phyloP scores from a whole-genome alignment of 2,113 vertebrate species.

The Aldabrachelys gigantea region DNA sequence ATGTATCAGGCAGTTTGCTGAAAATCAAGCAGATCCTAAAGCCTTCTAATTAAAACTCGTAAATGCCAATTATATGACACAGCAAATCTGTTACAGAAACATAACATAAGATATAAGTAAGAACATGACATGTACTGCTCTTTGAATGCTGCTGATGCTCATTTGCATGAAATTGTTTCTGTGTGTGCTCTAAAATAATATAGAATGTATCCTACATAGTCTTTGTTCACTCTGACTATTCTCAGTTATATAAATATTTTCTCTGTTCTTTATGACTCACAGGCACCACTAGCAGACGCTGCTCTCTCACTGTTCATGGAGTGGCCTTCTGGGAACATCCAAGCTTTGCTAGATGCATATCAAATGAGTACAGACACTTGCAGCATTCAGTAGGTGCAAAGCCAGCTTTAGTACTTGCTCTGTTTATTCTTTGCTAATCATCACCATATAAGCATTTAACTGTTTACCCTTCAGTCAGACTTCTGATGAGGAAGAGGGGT shows the following conservation, averaged over 20 bases:
- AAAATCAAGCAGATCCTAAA: conserved; percentile 13
- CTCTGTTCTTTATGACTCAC: conserved; percentile 79
- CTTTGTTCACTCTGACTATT: conserved; percentile 10
- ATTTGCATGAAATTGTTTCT: conserved; percentile 5
- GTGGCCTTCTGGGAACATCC: conserved; percentile 99
- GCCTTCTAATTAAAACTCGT: background rate
- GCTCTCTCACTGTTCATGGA: conserved; percentile 97
- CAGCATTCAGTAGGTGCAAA: conserved; percentile 99
- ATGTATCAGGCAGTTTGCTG: background rate
- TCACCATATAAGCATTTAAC: conserved; percentile 51
- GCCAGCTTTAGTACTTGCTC: conserved; percentile 92
- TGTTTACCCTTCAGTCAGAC: conserved; percentile 61
- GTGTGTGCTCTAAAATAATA: background rate
- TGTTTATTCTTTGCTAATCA: conserved; percentile 85
- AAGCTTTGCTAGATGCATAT: conserved; percentile 99
- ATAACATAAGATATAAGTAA: too few species aligned
- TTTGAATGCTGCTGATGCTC: background rate
- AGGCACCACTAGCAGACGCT: conserved; percentile 99
- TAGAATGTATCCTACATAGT: background rate
- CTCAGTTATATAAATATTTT: conserved; percentile 69
- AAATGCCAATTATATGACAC: background rate
- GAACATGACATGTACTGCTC: background rate
- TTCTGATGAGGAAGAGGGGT: conserved; percentile 37
- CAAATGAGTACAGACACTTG: conserved; percentile 99
- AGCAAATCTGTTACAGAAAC: background rate